phyloP scores from a whole-genome alignment of 2,113 vertebrate species.

The Nycticryphes semicollaris region DNA sequence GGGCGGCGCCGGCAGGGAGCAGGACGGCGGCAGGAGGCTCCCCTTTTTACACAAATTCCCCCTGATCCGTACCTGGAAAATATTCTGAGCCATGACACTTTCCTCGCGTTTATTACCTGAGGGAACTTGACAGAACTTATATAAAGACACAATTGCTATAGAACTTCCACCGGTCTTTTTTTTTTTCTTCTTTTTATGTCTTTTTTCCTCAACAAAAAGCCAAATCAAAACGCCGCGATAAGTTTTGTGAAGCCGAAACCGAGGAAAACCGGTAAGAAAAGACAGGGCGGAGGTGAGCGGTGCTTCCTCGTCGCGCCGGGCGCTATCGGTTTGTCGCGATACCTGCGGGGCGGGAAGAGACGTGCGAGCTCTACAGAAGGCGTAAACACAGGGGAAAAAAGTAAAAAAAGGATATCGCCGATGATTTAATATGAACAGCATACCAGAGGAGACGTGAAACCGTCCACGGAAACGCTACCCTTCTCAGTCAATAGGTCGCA shows the following conservation, averaged over 20 bases:
- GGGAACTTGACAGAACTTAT: constrained; percentile 28
- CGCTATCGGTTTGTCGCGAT: not conserved
- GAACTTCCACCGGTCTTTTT: not conserved
- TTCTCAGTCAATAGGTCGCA: constrained; percentile 69
- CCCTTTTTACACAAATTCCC: not conserved
- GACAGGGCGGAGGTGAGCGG: not conserved
- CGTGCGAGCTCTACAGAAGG: not conserved
- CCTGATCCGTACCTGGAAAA: not conserved
- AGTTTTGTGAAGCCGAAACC: not conserved
- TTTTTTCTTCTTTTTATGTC: not conserved
- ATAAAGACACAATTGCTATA: not conserved
- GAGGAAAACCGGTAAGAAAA: not conserved
- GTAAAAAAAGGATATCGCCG: constrained; percentile 30
- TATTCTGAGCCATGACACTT: not conserved
- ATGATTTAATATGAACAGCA: constrained; percentile 30
- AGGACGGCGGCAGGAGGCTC: too few species aligned
- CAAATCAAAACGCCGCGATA: not conserved
- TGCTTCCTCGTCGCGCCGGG: not conserved
- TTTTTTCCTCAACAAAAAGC: not conserved
- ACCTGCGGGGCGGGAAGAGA: not conserved
- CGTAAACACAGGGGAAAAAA: not conserved
- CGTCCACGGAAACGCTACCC: constrained; percentile 29
- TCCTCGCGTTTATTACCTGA: constrained; percentile 54
- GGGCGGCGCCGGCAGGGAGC: not conserved
- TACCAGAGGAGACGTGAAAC: constrained; percentile 49